phyloP scores from a whole-genome alignment of 2,797 vertebrate genomes.

The Nothura maculosa region DNA sequence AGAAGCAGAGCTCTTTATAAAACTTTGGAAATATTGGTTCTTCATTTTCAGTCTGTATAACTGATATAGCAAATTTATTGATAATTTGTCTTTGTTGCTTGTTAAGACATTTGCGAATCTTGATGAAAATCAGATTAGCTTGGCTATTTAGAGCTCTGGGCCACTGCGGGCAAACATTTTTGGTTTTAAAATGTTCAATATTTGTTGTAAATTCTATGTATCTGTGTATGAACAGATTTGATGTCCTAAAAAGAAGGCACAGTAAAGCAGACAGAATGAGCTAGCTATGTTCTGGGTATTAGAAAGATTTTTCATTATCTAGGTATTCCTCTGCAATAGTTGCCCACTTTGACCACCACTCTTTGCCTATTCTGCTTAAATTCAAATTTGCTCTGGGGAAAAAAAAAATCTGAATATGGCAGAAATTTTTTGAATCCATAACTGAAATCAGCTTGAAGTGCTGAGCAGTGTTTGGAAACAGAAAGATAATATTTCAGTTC shows the following conservation, averaged over 20 bases:
- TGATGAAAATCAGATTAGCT: background rate
- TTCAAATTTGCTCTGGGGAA: background rate
- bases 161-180: background rate
- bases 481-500: background rate
- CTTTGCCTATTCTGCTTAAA: background rate
- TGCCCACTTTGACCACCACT: background rate
- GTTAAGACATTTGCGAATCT: background rate
- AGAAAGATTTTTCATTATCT: background rate
- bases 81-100: background rate
- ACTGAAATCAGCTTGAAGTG: background rate
- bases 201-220: background rate
- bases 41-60: background rate
- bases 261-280: background rate
- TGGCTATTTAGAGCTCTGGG: background rate
- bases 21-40: background rate
- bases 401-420: constrained; percentile 16
- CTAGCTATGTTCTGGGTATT: background rate
- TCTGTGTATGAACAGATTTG: background rate
- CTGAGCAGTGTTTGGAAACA: background rate
- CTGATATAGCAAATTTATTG: background rate
- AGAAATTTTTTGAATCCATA: constrained; percentile 10
- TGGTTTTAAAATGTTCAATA: background rate
- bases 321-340: background rate
- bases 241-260: background rate
- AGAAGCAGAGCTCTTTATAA: background rate